Evolutionary conservation across 1,140 invertebrate species (phyloP), one percentile per base, ranked within the genome.

Genomic region (Rhopalosiphum padi): DNA sequence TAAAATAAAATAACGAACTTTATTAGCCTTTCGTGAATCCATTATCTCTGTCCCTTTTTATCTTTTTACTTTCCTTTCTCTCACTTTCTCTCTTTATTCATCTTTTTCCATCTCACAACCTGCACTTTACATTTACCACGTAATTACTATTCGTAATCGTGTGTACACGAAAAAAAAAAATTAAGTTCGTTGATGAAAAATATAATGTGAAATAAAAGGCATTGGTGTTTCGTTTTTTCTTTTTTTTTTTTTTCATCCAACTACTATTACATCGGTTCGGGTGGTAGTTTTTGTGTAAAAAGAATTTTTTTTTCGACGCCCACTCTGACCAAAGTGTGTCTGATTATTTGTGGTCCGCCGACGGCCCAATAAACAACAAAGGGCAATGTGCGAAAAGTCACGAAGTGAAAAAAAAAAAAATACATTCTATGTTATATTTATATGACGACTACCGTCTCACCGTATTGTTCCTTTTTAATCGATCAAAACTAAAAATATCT

Each of bases 141-240:
- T 88, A 88, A 88, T 88, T 88, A 48, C 43, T 48, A 88, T 88
- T 88, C 46, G 86, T 48, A 48, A 88, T 88, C 46, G 86, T 88
- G 86, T 48, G 86, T 41, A 85, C 83, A 85, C 41, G 23, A 48
- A 48, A 88, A 87, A 83, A 83, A 46, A 88, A 85, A 85, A 46
- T 87, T 30, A 23, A 9, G n/a, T 88, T n/a, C 30, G 7, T 77
- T n/a, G 86, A 48, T 35, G 25, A n/a, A 48, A 88, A 88, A 88
- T 88, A 21, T n/a, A 48, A 88, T 88, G 30, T 2, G 30, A 87
- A 87, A 48, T 87, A 87, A 87, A 87, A 87, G 43, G 41, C 15
- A 48, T 23, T 30, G 43, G 25, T 46, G 43, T 46, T 87, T 77
- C 30, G 60, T 77, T 77, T 77, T 77, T 77, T 77, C n/a, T 77